These are phyloP conservation scores for Todus mexicanus DNA, from an alignment of 2,797 vertebrate genomes.

Conservation along the genomic window DNA sequence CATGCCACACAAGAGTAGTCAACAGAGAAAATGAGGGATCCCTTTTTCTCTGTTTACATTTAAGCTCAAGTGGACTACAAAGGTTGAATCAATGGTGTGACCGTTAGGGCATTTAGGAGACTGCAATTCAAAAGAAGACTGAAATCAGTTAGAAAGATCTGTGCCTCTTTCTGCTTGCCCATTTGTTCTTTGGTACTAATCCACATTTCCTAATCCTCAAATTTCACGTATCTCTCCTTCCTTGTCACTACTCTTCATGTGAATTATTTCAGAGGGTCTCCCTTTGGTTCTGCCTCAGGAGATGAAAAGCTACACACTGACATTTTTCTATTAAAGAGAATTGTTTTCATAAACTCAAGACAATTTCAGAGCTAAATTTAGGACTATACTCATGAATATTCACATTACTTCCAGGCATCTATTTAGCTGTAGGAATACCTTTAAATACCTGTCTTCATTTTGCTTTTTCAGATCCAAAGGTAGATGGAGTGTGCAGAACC, in stretches of 20 bases:
- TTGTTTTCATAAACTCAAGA: neutral
- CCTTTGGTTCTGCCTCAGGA: neutral
- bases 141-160: neutral
- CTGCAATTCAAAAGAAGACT: neutral
- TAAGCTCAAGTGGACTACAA: neutral
- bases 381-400: neutral
- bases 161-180: neutral
- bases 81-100: neutral
- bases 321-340: neutral
- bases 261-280: neutral
- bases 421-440: neutral
- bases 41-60: neutral
- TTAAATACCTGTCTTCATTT: neutral
- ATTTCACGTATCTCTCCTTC: neutral
- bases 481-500: neutral
- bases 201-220: neutral
- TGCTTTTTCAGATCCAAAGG: neutral
- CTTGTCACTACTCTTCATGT: neutral
- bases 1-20: rapidly evolving
- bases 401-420: neutral
- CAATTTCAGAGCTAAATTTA: neutral
- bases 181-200: neutral
- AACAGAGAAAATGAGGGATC: neutral
- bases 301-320: neutral
- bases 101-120: neutral